Evolutionary conservation across 2,113 vertebrate genomes (phyloP), one percentile per base, ranked within the genome.

Genomic region (Leucosticte australis): DNA sequence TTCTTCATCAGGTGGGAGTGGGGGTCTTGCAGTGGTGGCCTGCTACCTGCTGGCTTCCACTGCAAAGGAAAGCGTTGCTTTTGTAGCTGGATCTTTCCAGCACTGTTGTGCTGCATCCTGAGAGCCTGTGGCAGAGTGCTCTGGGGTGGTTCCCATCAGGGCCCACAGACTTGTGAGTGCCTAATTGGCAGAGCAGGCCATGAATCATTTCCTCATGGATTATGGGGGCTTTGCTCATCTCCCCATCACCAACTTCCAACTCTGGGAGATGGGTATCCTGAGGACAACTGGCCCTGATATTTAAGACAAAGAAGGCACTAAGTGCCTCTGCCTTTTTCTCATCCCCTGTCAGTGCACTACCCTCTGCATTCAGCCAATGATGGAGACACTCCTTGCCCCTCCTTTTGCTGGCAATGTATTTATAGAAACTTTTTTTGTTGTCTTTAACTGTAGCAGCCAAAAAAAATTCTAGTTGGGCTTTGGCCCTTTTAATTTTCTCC

Each of bases 41-140:
- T 18, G 42, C 28, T 47, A 15, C 62, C 57, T 2, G 0, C 85
- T 49, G 60, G 50, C 44, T 83, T 50, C 41, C 31, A 31, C 37
- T 2, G 0, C 24, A 33, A 44, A 73, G 57, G 26, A n/a, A 30
- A 42, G 28, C 0, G 0, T 27, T 79, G 63, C 4, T 1, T 77
- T 57, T 67, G 46, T 52, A 21, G 37, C 24, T 70, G 46, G 41
- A 41, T 62, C 33, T 67, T 57, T 16, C 17, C 50, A 44, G 59
- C 9, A 8, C 22, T 85, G 55, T 68, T 52, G 31, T 77, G 46
- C 57, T 60, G 44, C 8, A 4, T 62, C 37, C 41, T 31, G 37
- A 56, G 35, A 15, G 30, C 28, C 37, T 1, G 2, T 49, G 64
- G 64, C 69, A 56, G 53, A 88, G 53, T 22, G 39, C 39, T n/a